These are phyloP conservation scores for Antechinus stuartii DNA, from an alignment of 2,113 vertebrate genomes.

Conservation along the genomic window DNA sequence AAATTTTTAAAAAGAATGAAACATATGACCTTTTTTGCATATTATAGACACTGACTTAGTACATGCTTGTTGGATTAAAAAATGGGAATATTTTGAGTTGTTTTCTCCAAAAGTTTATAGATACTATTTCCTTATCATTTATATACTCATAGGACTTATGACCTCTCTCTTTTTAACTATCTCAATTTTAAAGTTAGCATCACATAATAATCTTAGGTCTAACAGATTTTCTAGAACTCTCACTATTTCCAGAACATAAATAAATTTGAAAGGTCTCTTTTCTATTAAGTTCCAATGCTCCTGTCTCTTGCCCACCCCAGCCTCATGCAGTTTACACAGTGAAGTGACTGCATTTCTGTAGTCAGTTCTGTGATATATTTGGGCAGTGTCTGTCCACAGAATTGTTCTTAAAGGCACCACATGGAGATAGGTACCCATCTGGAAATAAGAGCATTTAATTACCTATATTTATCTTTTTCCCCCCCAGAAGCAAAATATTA, in stretches of 20 bases:
- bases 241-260: background rate
- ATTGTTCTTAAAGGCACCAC: background rate
- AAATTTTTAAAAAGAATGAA: background rate
- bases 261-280: background rate
- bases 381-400: background rate
- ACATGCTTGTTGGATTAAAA: background rate
- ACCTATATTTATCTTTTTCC: background rate
- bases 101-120: background rate
- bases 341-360: background rate
- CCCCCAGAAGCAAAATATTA: slow-evolving; percentile 85
- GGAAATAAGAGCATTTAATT: background rate
- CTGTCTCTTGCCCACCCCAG: background rate
- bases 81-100: background rate
- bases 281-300: background rate
- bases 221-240: background rate
- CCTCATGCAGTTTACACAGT: background rate
- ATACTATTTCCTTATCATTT: background rate
- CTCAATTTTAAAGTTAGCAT: background rate
- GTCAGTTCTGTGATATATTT: background rate
- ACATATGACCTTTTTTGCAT: background rate
- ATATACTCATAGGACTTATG: background rate
- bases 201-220: background rate
- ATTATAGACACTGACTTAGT: background rate
- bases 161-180: background rate
- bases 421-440: background rate